These are phyloP conservation scores for Fregetta grallaria DNA, from an alignment of 2,113 vertebrate species.

Conservation along the genomic window DNA sequence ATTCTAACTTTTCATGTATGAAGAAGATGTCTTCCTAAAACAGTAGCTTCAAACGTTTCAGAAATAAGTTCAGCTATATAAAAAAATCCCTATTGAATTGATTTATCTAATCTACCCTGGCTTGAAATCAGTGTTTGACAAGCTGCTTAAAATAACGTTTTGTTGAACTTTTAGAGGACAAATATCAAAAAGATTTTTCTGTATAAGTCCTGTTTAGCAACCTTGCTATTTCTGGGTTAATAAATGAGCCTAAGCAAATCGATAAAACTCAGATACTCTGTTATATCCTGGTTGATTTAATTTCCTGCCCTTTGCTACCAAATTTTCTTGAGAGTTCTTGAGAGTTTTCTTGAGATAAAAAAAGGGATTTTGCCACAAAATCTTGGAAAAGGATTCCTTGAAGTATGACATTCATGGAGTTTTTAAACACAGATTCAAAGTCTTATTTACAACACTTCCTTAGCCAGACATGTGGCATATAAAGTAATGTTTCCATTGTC, in stretches of 20 bases:
- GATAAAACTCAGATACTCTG: neutral
- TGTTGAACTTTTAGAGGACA: neutral
- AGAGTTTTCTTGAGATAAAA: neutral
- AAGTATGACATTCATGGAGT: neutral
- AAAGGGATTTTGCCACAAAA: neutral
- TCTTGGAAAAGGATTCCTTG: neutral
- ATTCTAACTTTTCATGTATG: neutral
- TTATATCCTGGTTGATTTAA: neutral
- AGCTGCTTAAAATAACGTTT: neutral
- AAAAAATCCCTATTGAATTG: neutral
- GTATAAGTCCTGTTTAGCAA: neutral
- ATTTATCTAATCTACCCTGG: neutral
- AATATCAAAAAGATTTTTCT: neutral
- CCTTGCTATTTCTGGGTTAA: neutral
- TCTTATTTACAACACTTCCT: neutral
- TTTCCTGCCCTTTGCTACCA: neutral
- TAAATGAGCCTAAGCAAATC: neutral
- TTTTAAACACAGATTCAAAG: neutral
- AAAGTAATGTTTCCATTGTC: neutral
- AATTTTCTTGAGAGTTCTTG: neutral
- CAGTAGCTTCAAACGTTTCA: neutral
- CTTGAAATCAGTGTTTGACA: neutral
- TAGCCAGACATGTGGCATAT: neutral
- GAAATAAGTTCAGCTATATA: neutral
- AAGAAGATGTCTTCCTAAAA: neutral